Evolutionary conservation across 2,113 vertebrate genomes (phyloP).

Genomic region (Felis chaus): DNA sequence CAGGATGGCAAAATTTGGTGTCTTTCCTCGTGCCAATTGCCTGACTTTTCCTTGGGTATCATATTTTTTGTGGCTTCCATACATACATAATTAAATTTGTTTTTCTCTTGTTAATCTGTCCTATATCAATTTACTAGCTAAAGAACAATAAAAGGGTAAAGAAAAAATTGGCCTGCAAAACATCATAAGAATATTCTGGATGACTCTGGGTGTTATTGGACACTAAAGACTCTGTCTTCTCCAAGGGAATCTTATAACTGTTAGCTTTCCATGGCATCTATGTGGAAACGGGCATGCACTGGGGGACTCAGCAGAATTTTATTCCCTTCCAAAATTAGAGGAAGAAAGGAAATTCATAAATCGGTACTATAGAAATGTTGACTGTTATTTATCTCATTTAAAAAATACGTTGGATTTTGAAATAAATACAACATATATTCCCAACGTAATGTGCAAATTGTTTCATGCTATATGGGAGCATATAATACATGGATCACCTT

Average conservation of each 20-base stretch:
- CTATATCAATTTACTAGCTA: background rate
- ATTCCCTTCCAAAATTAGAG: background rate
- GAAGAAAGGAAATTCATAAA: background rate
- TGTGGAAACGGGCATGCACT: background rate
- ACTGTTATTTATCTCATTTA: background rate
- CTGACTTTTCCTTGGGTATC: background rate
- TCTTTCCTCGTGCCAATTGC: background rate
- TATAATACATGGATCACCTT: background rate
- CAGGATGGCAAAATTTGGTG: background rate
- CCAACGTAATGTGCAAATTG: background rate
- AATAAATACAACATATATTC: background rate
- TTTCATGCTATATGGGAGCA: background rate
- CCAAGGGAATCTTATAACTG: background rate
- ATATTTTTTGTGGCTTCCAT: background rate
- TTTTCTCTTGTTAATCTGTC: background rate
- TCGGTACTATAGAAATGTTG: background rate
- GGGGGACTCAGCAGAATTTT: background rate
- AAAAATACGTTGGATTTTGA: background rate
- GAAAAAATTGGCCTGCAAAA: background rate
- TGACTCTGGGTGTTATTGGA: background rate
- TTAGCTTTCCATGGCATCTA: background rate
- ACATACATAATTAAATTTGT: background rate
- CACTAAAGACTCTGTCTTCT: background rate
- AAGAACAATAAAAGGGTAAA: background rate
- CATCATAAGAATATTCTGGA: background rate